Base-by-base conservation (phyloP, 1,140 invertebrate species). In the Palaemon carinicauda region DNA sequence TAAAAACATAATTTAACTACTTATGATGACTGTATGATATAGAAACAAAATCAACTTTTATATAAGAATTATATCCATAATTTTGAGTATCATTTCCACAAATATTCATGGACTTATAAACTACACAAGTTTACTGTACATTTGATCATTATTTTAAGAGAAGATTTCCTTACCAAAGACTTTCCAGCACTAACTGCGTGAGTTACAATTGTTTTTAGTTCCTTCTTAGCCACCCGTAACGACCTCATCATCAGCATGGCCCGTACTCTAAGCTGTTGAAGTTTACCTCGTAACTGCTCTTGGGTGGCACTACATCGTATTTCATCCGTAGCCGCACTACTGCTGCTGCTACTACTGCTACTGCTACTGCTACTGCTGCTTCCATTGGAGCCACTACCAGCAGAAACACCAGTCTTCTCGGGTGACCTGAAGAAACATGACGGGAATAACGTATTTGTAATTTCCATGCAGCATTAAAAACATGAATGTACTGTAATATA, bases 231-330 rank as follows among this genome's bases (percentile, higher is more conserved):
- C 3, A 86, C 90, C 88, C 92, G 93, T 10, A 94, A 89, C 53
- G 93, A 92, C 84, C 94, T 92, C 71, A 92, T 93, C 84, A 92
- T 91, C 29, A 94, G 90, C 88, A 93, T 93, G 89, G 94, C 93
- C 81, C 92, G 92, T 5, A 93, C 91, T 90, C 93, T 93, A 87
- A 92, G 94, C 89, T 93, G 93, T 33, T 93, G 90, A 41, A 95
- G 90, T 90, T 94, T 94, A 77, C 93, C 91, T 89, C 93, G 91
- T 89, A 94, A 69, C 74, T 85, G 82, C 33, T 89, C 88, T 75
- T 89, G 88, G n/a, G 85, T 87, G 29, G 87, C 82, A 60, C 88
- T 87, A 65, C 82, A 87, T 33, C 83, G 65, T 15, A 85, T 88
- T 50, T 85, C 87, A 50, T 82, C 85, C 10, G 79, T 56, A 17